Conservation (phyloP, 2,888 invertebrate genomes). For the Nasonovia ribisnigri region DNA sequence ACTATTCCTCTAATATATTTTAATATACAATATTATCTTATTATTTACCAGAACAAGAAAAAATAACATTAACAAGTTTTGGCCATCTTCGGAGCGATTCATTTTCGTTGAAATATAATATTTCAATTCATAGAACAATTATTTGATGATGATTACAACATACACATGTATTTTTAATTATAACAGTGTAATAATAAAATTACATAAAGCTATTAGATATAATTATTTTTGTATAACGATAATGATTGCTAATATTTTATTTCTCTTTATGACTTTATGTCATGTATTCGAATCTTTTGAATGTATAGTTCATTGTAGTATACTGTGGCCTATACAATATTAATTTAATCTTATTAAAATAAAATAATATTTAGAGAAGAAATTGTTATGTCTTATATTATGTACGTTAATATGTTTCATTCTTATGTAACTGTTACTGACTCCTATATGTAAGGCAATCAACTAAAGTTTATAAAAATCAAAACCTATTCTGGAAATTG, state of each 20-base stretch:
- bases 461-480: not conserved
- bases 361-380: not conserved
- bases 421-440: not conserved
- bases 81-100: not conserved
- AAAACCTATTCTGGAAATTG: not conserved
- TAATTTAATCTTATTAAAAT: not conserved
- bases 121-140: not conserved
- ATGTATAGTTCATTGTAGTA: not conserved
- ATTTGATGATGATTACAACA: not conserved
- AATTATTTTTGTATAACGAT: not conserved
- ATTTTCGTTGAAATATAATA: slow-evolving; percentile 1
- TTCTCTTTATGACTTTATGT: not conserved
- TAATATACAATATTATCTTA: not conserved
- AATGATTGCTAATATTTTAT: not conserved
- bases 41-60: not conserved
- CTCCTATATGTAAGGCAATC: not conserved
- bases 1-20: not conserved
- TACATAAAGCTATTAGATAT: slow-evolving; percentile 10
- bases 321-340: not conserved
- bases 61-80: not conserved
- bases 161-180: not conserved
- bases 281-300: not conserved
- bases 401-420: too few relatives aligned
- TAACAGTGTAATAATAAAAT: not conserved
- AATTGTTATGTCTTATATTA: not conserved